Percentiles rank a stretch among this genome's conserved stretches.
These are phyloP conservation scores for Amphilophus citrinellus DNA, from an alignment of 2,113 vertebrate genomes.

Conservation along the genomic window DNA sequence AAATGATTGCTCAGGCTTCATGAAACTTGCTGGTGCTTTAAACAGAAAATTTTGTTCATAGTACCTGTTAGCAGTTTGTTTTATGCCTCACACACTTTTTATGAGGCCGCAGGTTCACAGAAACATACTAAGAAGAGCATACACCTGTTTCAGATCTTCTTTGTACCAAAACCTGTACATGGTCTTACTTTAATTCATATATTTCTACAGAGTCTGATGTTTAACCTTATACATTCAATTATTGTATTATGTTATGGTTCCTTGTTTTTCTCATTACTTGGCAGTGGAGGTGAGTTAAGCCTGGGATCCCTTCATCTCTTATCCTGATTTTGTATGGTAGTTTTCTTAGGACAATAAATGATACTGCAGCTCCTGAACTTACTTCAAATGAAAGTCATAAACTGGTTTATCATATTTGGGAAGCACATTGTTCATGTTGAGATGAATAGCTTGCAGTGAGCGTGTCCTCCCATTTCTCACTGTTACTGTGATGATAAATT, in stretches of 20 bases:
- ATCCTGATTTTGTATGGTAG: neutral
- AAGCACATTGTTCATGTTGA: neutral
- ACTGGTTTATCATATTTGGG: fast-evolving
- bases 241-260: neutral
- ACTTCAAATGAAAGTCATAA: neutral
- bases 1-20: neutral
- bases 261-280: neutral
- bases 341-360: neutral
- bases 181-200: neutral
- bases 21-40: too few relatives aligned
- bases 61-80: neutral
- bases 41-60: constrained; percentile 1
- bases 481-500: too few relatives aligned
- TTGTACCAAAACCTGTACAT: neutral
- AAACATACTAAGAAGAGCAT: neutral
- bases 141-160: neutral
- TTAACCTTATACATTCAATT: neutral
- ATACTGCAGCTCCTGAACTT: neutral
- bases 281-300: fast-evolving
- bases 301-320: neutral
- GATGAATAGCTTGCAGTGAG: neutral
- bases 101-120: too few relatives aligned
- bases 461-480: too few relatives aligned
- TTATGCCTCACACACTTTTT: neutral
- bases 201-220: neutral